phyloP scores from a whole-genome alignment of 2,113 vertebrate genomes.

The Rhinolophus sinicus region DNA sequence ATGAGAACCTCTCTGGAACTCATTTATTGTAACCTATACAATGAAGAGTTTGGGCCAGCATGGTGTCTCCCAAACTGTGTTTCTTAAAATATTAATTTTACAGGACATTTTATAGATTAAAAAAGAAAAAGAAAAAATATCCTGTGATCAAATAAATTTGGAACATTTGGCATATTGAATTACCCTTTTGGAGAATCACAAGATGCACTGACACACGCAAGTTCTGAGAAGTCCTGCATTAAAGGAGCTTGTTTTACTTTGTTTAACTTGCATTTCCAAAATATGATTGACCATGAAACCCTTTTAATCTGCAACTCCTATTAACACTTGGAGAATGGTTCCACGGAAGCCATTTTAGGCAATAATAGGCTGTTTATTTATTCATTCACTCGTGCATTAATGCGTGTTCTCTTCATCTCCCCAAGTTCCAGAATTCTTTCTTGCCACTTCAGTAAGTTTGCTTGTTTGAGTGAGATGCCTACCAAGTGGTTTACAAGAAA shows the following conservation, averaged over 20 bases:
- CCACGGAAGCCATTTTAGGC: neutral
- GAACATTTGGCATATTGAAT: neutral
- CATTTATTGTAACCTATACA: neutral
- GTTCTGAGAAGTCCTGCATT: neutral
- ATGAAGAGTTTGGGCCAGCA: neutral
- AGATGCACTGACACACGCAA: neutral
- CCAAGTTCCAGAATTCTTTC: neutral
- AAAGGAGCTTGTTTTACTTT: neutral
- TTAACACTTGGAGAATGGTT: neutral
- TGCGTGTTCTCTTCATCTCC: neutral
- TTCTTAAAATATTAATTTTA: neutral
- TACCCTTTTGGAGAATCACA: neutral
- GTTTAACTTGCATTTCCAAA: neutral
- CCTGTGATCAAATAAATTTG: neutral
- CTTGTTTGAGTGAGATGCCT: neutral
- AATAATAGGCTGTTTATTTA: neutral
- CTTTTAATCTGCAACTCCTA: neutral
- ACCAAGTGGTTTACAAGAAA: neutral
- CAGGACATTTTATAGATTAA: neutral
- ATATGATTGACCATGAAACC: neutral
- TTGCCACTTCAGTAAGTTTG: neutral
- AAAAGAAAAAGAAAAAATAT: neutral
- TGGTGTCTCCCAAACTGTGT: neutral
- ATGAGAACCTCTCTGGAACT: neutral
- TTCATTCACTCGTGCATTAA: neutral